Conservation (phyloP, 2,888 invertebrate genomes). For the Cotesia congregata region DNA sequence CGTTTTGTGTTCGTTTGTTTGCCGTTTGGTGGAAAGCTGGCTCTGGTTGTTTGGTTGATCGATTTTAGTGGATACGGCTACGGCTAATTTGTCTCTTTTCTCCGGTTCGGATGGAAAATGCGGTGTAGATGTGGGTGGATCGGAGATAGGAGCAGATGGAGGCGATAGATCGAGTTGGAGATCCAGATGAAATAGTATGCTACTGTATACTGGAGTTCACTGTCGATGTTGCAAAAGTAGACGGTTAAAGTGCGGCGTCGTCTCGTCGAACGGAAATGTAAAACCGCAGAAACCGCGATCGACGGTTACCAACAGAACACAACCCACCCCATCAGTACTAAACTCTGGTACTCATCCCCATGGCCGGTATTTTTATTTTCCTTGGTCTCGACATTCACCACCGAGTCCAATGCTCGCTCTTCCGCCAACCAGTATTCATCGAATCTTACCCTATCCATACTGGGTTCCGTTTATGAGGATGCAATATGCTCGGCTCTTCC, state of each 20-base stretch:
- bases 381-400: neutral
- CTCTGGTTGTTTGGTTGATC: neutral
- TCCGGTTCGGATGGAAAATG: neutral
- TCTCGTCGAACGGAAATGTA: conserved; percentile 59
- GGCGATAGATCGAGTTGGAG: neutral
- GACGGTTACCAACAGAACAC: conserved; percentile 20
- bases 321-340: neutral
- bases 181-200: too few relatives aligned
- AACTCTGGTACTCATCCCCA: neutral
- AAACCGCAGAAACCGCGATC: conserved; percentile 52
- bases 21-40: too few relatives aligned
- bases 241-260: conserved; percentile 43
- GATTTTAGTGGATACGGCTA: neutral
- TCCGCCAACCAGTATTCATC: neutral
- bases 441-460: neutral
- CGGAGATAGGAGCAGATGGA: neutral
- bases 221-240: neutral
- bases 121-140: neutral
- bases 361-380: neutral
- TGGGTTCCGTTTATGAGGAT: neutral
- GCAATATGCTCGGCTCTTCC: neutral
- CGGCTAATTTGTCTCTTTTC: conserved; percentile 13
- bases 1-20: neutral
- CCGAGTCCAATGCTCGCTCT: neutral
- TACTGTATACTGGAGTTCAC: too few relatives aligned